Evolutionary conservation across 1,140 invertebrate genomes (phyloP), one percentile per base, ranked within the genome.

Genomic region (Cotesia vestalis): DNA sequence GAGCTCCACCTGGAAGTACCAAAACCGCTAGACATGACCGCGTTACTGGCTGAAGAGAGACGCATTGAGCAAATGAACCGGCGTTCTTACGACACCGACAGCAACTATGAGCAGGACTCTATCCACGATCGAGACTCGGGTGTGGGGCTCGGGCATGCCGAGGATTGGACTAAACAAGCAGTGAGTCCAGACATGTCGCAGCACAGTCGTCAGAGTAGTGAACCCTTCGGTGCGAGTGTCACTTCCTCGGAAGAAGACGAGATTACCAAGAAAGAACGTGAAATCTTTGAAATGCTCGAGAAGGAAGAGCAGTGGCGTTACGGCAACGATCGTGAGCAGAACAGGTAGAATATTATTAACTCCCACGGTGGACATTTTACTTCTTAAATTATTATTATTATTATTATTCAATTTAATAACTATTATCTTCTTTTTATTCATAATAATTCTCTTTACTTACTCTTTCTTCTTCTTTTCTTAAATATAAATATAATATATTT

Each of bases 1-100:
- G 90, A 27, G 27, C 27, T 27, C 27, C 27, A 94, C 76, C 83
- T 93, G 34, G 91, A 93, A 76, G 80, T 93, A 12, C 90, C 90
- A 11, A 93, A 92, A 74, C 92, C 94, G n/a, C 93, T 92, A 17
- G 93, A 95, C 75, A 92, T 94, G 85, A 92, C 91, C 27, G 90
- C 91, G 27, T 90, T 95, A 80, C 85, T 95, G 14, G 92, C 93
- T 78, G 92, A 94, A 78, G 93, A 95, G 81, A 89, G 92, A 17
- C 91, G 94, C 70, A 89, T 94, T 67, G 92, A 94, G 76, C 93
- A 94, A 78, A 88, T 93, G 17, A 87, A 89, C 72, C 84, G 87
- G 38, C 87, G 88, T 5, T 88, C 88, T n/a, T 87, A 87, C 77
- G 88, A 88, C 70, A 88, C 87, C 0, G 88, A 88, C 73, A 88